Percentiles rank a stretch among this genome's conserved stretches.
phyloP scores from a whole-genome alignment of 2,113 vertebrate species.

The Pseudonaja textilis region DNA sequence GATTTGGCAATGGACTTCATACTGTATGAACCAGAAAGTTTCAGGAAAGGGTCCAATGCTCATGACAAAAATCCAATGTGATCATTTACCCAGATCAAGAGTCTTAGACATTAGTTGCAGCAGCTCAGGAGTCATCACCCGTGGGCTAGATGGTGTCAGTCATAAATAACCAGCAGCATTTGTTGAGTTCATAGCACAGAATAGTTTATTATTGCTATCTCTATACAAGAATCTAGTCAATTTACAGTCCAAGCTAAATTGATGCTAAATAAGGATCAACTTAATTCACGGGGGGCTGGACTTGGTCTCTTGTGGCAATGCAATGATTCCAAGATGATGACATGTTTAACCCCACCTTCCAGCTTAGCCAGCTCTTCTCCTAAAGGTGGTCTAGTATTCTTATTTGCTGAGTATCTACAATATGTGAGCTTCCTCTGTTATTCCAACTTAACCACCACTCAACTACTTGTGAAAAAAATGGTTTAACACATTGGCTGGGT shows the following conservation, averaged over 20 bases:
- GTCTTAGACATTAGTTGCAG: not conserved
- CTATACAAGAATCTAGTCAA: not conserved
- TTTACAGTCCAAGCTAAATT: not conserved
- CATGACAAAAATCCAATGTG: not conserved
- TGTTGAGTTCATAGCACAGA: not conserved
- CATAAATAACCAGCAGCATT: not conserved
- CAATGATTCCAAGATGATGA: not conserved
- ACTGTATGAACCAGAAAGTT: not conserved
- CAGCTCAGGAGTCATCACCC: not conserved
- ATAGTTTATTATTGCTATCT: not conserved
- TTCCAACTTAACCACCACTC: not conserved
- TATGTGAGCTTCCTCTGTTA: not conserved
- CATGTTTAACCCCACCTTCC: not conserved
- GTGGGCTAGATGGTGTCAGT: not conserved
- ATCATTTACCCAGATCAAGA: not conserved
- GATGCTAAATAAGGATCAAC: not conserved
- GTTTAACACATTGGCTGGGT: not conserved
- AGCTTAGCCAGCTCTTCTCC: not conserved
- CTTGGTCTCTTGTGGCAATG: not conserved
- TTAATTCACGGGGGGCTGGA: not conserved
- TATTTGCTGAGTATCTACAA: not conserved
- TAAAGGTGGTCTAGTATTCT: not conserved
- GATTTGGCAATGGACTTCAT: not conserved
- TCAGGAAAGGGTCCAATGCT: not conserved
- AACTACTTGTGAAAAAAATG: not conserved